Conservation (phyloP, 2,113 vertebrate species). For the Nesoenas mayeri region DNA sequence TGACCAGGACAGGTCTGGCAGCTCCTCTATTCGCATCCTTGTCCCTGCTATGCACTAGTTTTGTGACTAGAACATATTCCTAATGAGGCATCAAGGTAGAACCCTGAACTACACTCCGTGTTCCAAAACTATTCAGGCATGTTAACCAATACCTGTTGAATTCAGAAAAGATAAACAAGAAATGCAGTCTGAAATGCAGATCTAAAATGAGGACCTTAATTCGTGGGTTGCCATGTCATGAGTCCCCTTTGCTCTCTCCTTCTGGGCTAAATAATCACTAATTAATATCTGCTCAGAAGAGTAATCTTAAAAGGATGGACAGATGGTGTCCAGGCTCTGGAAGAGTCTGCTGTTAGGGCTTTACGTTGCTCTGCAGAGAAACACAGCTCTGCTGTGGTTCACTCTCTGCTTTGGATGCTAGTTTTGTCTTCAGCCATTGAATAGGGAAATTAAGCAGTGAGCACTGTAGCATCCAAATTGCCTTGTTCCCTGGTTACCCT, state of each 20-base stretch:
- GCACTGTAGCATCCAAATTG: neutral
- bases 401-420: neutral
- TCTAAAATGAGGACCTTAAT: neutral
- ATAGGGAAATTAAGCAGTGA: neutral
- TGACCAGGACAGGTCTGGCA: neutral
- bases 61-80: neutral
- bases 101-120: neutral
- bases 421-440: neutral
- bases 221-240: neutral
- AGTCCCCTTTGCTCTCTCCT: neutral
- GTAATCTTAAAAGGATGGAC: neutral
- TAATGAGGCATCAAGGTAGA: neutral
- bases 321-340: neutral
- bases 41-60: neutral
- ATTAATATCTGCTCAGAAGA: neutral
- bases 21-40: neutral
- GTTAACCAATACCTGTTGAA: neutral
- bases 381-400: neutral
- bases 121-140: neutral
- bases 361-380: neutral
- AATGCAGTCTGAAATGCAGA: neutral
- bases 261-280: neutral
- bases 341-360: neutral
- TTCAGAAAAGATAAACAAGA: neutral
- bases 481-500: neutral